A percentile compares a stretch with the other conserved stretches of the same genome.
Conservation (phyloP, 2,888 invertebrate species). For the Myopa testacea region DNA sequence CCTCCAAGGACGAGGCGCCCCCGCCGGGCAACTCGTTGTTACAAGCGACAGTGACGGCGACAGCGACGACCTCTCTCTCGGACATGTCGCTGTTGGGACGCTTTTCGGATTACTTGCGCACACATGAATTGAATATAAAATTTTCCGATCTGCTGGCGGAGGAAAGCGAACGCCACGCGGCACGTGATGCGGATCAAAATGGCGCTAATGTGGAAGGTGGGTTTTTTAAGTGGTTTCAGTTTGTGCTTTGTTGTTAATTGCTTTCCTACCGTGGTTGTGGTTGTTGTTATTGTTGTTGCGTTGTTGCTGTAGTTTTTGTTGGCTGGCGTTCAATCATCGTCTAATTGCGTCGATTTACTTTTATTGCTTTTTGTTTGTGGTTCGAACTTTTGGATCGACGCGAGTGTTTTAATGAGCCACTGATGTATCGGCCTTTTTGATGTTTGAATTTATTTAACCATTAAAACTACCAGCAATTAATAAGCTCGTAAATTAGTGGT, state of each 20-base stretch:
- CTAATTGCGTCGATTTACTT: conserved; percentile 16
- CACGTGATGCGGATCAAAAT: conserved; percentile 47
- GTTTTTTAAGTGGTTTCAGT: conserved; percentile 31
- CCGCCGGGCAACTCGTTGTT: conserved; percentile 43
- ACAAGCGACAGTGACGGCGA: conserved; percentile 53
- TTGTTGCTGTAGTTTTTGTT: conserved; percentile 2
- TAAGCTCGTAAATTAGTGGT: not conserved
- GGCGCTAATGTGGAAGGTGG: conserved; percentile 47
- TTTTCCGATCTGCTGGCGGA: conserved; percentile 74
- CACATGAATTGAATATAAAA: conserved; percentile 79
- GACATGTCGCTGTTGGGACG: conserved; percentile 65
- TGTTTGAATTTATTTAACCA: not conserved
- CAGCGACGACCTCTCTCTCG: conserved; percentile 10
- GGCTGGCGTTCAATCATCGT: conserved; percentile 18
- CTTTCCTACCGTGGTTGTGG: not conserved
- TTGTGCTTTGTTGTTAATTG: no score
- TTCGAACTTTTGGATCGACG: conserved; percentile 4
- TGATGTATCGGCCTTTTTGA: not conserved
- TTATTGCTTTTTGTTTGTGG: conserved; percentile 5
- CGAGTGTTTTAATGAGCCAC: not conserved
- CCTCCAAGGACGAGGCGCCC: conserved; percentile 40
- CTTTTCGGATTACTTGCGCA: conserved; percentile 77
- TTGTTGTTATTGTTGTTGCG: conserved; percentile 3
- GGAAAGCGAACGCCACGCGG: conserved; percentile 45
- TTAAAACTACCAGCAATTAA: not conserved